Percentiles rank a stretch among this genome's conserved stretches.
These are phyloP conservation scores for Ecdyonurus torrentis DNA, from an alignment of 2,888 invertebrate species.

Conservation along the genomic window DNA sequence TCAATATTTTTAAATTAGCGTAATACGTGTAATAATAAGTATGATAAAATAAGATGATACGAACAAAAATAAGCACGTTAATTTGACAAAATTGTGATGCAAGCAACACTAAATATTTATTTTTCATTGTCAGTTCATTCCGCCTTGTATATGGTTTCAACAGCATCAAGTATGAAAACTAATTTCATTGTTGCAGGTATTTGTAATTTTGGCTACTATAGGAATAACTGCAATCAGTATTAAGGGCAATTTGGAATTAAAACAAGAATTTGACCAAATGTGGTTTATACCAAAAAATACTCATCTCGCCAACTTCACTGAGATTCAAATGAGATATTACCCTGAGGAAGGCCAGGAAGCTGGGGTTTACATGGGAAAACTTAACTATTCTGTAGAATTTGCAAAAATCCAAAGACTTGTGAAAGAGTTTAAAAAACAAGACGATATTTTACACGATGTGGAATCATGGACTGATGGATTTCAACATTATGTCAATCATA, in stretches of 20 bases:
- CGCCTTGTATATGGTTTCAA: no score
- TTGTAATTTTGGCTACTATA: slow-evolving; percentile 41
- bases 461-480: slow-evolving; percentile 50
- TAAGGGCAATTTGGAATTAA: slow-evolving; percentile 41
- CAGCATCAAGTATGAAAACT: no score
- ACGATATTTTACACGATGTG: slow-evolving; percentile 34
- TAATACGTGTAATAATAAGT: no score
- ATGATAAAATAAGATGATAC: no score
- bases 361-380: slow-evolving; percentile 44
- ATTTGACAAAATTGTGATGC: no score
- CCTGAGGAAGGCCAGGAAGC: slow-evolving; percentile 46
- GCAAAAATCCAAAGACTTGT: slow-evolving; percentile 36
- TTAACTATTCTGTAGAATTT: slow-evolving; percentile 46
- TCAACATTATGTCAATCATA: slow-evolving; percentile 37
- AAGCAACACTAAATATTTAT: no score
- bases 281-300: slow-evolving; percentile 63
- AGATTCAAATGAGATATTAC: slow-evolving; percentile 38
- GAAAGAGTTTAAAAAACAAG: slow-evolving; percentile 32
- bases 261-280: slow-evolving; percentile 60
- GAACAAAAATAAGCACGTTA: no score
- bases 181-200: slow-evolving; percentile 29
- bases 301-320: slow-evolving; percentile 43
- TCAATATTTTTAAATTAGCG: no score
- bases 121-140: no score
- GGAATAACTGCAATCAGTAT: slow-evolving; percentile 42